Conservation (phyloP, 2,797 vertebrate genomes). For the Garrulus glandarius region DNA sequence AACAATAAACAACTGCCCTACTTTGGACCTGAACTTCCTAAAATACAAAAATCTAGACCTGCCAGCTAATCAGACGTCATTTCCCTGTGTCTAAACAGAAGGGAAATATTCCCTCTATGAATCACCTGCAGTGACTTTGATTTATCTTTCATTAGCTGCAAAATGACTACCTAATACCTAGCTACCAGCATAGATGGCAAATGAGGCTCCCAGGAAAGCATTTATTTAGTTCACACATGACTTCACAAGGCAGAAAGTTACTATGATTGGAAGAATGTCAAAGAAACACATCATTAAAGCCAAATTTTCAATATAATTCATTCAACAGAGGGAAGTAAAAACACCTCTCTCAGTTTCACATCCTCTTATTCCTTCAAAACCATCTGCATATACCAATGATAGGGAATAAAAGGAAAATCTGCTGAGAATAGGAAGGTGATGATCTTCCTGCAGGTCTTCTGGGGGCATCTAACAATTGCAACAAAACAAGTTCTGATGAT, state of each 20-base stretch:
- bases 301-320: not conserved
- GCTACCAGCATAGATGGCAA: not conserved
- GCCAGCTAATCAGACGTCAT: not conserved
- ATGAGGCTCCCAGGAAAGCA: not conserved
- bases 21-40: not conserved
- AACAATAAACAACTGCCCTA: not conserved
- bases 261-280: not conserved
- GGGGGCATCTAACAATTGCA: not conserved
- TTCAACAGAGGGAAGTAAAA: not conserved
- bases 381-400: not conserved
- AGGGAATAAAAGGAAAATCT: not conserved
- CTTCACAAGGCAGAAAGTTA: not conserved
- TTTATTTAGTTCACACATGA: not conserved
- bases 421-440: not conserved
- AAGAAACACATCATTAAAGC: not conserved
- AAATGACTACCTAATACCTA: not conserved
- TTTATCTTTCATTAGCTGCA: not conserved
- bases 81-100: not conserved
- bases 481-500: not conserved
- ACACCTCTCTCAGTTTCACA: not conserved
- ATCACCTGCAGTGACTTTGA: not conserved
- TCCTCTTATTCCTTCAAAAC: not conserved
- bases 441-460: not conserved
- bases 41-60: not conserved
- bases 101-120: not conserved